phyloP scores from a whole-genome alignment of 2,797 vertebrate genomes.

The Enteromius argenteus region DNA sequence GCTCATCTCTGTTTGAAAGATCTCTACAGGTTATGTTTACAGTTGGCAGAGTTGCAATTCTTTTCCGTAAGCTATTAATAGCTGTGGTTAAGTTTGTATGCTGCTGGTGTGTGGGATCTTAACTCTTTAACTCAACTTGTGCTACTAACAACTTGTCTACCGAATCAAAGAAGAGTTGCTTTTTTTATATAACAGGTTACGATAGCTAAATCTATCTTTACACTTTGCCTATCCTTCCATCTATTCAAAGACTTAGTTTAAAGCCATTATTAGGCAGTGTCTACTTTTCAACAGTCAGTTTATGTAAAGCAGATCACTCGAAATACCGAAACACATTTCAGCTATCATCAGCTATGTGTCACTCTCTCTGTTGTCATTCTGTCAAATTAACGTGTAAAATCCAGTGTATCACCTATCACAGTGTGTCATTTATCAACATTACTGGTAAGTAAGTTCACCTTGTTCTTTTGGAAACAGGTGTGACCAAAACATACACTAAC shows the following conservation, averaged over 20 bases:
- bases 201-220: not conserved
- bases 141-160: not conserved
- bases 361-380: not conserved
- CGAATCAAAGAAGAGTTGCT: not conserved
- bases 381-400: not conserved
- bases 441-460: not conserved
- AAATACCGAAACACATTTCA: slow-evolving; percentile 23
- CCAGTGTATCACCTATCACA: not conserved
- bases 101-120: slow-evolving; percentile 11
- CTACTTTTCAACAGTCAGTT: slow-evolving; percentile 48
- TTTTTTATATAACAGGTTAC: not conserved
- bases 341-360: slow-evolving; percentile 3
- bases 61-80: slow-evolving; percentile 57
- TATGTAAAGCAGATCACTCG: slow-evolving; percentile 34
- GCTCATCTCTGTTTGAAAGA: not conserved
- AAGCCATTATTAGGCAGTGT: not conserved
- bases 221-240: not conserved
- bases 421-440: slow-evolving; percentile 30
- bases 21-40: slow-evolving; percentile 30
- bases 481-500: slow-evolving; percentile 1
- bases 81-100: slow-evolving; percentile 45
- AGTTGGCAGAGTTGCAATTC: slow-evolving; percentile 30
- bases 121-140: not conserved
- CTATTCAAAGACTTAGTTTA: not conserved
- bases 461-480: slow-evolving; percentile 5